Evolutionary conservation across 2,113 vertebrate species (phyloP).

Genomic region (Clinocottus analis): DNA sequence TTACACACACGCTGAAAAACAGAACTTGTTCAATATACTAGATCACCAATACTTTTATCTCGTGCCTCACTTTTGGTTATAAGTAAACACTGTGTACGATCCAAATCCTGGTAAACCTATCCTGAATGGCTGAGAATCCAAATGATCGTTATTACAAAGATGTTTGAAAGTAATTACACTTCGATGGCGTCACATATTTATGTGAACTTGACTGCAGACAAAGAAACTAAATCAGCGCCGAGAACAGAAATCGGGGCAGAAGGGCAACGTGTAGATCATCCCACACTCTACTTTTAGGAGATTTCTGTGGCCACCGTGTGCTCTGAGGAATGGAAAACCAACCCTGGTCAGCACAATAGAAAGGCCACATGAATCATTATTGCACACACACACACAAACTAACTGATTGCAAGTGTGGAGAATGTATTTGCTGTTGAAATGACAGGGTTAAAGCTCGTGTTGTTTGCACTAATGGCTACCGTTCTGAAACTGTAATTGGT

Average conservation of each 20-base stretch:
- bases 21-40: background rate
- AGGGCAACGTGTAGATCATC: background rate
- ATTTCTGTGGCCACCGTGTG: background rate
- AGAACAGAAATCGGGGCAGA: background rate
- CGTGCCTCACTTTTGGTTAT: background rate
- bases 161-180: background rate
- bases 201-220: background rate
- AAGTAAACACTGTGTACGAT: background rate
- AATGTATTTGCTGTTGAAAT: background rate
- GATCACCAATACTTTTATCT: background rate
- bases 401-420: no score
- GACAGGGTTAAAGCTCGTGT: background rate
- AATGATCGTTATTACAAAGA: background rate
- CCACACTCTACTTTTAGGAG: background rate
- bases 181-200: background rate
- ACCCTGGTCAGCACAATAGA: background rate
- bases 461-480: background rate
- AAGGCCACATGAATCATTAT: background rate
- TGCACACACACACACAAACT: background rate
- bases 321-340: background rate
- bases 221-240: background rate
- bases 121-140: background rate
- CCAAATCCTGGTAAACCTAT: background rate
- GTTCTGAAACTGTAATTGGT: slow-evolving; percentile 2
- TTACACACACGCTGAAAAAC: background rate